A percentile compares a stretch with the other conserved stretches of the same genome.
These are phyloP conservation scores for Calonectris borealis DNA, from an alignment of 2,113 vertebrate species.

Conservation along the genomic window DNA sequence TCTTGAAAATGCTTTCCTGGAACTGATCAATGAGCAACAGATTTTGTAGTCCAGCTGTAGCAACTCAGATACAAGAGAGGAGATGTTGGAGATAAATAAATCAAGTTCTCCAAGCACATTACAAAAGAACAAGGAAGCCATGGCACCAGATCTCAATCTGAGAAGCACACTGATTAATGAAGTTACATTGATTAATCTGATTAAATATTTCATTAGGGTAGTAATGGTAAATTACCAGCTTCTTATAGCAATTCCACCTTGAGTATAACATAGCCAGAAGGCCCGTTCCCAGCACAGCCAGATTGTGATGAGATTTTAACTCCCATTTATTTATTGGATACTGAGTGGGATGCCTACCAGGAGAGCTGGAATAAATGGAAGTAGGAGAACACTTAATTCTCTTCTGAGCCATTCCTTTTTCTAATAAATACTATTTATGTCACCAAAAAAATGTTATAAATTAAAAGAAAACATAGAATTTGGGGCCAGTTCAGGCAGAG, in stretches of 20 bases:
- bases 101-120: not conserved
- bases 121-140: not conserved
- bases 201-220: constrained; percentile 31
- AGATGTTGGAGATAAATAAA: not conserved
- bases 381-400: not conserved
- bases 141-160: not conserved
- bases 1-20: not conserved
- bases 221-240: not conserved
- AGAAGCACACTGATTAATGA: not conserved
- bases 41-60: not conserved
- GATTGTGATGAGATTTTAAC: not conserved
- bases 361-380: not conserved
- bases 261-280: not conserved
- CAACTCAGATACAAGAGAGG: not conserved
- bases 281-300: not conserved
- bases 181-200: constrained; percentile 4
- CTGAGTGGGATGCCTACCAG: not conserved
- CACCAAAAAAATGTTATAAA: not conserved
- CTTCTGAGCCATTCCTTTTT: not conserved
- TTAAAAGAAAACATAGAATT: not conserved
- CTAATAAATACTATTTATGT: not conserved
- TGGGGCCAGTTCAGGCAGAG: not conserved
- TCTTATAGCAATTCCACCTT: not conserved
- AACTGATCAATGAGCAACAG: not conserved
- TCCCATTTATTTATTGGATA: not conserved